These are phyloP conservation scores for Drosophila ezoana DNA, from an alignment of 2,888 invertebrate species.

Conservation along the genomic window DNA sequence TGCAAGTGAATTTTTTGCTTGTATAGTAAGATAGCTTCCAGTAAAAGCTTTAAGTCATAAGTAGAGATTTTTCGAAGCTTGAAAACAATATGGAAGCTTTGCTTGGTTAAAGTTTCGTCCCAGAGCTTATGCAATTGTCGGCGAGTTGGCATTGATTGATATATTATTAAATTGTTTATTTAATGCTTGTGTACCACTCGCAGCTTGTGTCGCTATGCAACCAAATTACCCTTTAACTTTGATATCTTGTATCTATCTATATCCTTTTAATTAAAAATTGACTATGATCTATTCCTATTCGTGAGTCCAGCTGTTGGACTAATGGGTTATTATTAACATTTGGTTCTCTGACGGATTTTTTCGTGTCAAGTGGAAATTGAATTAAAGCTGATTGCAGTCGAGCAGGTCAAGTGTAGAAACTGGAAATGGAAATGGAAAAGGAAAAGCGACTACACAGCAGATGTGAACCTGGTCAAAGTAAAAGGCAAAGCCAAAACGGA, in stretches of 20 bases:
- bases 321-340: slow-evolving; percentile 15
- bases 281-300: background rate
- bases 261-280: slow-evolving; percentile 5
- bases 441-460: background rate
- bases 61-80: background rate
- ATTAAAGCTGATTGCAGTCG: slow-evolving; percentile 55
- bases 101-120: background rate
- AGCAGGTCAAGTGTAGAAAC: slow-evolving; percentile 62
- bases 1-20: no score
- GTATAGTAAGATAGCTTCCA: no score
- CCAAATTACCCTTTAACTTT: background rate
- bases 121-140: no score
- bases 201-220: background rate
- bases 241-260: no score
- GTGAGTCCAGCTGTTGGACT: background rate
- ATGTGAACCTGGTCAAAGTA: background rate
- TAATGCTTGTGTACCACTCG: no score
- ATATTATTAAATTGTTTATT: no score
- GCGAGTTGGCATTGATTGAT: no score
- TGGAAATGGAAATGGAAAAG: slow-evolving; percentile 38
- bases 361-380: slow-evolving; percentile 49
- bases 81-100: background rate
- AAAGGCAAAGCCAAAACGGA: slow-evolving; percentile 47
- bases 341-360: background rate
- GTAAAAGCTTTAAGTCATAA: no score